Percentiles rank a stretch among this genome's conserved stretches.
These are phyloP conservation scores for Cyanoderma ruficeps DNA, from an alignment of 2,113 vertebrate genomes.

Conservation along the genomic window DNA sequence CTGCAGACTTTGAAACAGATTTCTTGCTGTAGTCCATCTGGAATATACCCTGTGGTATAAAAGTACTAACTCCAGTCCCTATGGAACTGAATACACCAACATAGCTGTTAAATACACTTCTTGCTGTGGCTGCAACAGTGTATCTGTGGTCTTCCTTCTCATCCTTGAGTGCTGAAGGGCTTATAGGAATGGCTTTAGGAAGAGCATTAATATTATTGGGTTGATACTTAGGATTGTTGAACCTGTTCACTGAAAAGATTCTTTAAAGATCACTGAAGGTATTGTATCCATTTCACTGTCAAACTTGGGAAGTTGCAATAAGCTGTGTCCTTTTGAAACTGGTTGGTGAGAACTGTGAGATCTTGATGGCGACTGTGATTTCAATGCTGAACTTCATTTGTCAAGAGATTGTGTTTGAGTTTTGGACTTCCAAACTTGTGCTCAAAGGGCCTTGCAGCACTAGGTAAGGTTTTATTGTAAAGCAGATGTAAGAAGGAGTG, in stretches of 20 bases:
- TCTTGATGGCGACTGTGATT: slow-evolving; percentile 75
- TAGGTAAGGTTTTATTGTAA: slow-evolving; percentile 86
- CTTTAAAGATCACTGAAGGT: slow-evolving; percentile 66
- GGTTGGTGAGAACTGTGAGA: slow-evolving; percentile 57
- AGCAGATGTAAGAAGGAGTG: slow-evolving; percentile 81
- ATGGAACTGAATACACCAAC: slow-evolving; percentile 85
- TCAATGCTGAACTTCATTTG: slow-evolving; percentile 76
- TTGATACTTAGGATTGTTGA: slow-evolving; percentile 84
- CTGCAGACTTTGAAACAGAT: slow-evolving; percentile 91
- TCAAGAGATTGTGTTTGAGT: slow-evolving; percentile 89
- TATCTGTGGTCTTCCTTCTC: slow-evolving; percentile 85
- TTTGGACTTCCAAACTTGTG: slow-evolving; percentile 90
- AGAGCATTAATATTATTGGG: slow-evolving; percentile 80
- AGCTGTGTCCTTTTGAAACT: slow-evolving; percentile 75
- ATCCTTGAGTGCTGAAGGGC: slow-evolving; percentile 83
- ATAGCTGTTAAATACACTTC: slow-evolving; percentile 86
- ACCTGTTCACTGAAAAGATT: slow-evolving; percentile 76
- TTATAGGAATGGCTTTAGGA: slow-evolving; percentile 85
- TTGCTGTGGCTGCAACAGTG: slow-evolving; percentile 83
- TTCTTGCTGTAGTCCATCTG: slow-evolving; percentile 85
- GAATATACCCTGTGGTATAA: slow-evolving; percentile 87
- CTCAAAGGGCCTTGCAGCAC: slow-evolving; percentile 84
- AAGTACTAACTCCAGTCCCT: slow-evolving; percentile 85
- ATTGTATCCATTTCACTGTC: slow-evolving; percentile 77
- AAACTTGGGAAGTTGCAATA: slow-evolving; percentile 77